Evolutionary conservation across 2,797 vertebrate genomes (phyloP).

Genomic region (Carduelis carduelis): DNA sequence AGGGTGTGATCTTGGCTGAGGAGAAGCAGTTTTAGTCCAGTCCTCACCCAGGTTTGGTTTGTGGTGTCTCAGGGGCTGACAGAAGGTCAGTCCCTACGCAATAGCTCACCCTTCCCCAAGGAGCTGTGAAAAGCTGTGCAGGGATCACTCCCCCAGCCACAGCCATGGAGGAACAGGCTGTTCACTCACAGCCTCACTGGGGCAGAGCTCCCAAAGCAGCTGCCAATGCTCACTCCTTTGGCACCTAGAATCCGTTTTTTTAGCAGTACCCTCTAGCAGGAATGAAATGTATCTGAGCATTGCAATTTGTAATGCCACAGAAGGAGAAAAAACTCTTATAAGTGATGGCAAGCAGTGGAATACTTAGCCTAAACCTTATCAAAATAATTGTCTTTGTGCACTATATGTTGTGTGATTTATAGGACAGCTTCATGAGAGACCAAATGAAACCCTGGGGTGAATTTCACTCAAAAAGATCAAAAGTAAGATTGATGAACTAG

Average conservation of each 20-base stretch:
- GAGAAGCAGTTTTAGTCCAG: neutral
- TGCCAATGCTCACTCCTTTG: neutral
- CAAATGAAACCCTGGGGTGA: neutral
- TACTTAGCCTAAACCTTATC: neutral
- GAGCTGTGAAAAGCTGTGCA: neutral
- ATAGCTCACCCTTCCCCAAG: neutral
- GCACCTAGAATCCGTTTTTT: neutral
- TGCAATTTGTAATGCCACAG: neutral
- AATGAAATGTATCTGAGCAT: neutral
- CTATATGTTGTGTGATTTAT: slow-evolving; percentile 8
- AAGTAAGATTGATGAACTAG: neutral
- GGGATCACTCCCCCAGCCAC: neutral
- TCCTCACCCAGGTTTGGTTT: neutral
- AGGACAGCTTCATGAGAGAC: neutral
- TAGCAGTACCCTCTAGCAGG: neutral
- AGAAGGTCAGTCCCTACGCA: neutral
- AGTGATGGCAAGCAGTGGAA: neutral
- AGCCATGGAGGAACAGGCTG: neutral
- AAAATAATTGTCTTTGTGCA: neutral
- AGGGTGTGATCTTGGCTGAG: slow-evolving; percentile 45
- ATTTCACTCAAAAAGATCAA: slow-evolving; percentile 4
- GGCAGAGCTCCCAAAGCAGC: neutral
- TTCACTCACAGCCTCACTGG: neutral
- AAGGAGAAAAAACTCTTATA: neutral
- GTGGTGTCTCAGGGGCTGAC: neutral